Evolutionary conservation across 2,113 vertebrate species (phyloP).

Genomic region (Peromyscus polionotus): DNA sequence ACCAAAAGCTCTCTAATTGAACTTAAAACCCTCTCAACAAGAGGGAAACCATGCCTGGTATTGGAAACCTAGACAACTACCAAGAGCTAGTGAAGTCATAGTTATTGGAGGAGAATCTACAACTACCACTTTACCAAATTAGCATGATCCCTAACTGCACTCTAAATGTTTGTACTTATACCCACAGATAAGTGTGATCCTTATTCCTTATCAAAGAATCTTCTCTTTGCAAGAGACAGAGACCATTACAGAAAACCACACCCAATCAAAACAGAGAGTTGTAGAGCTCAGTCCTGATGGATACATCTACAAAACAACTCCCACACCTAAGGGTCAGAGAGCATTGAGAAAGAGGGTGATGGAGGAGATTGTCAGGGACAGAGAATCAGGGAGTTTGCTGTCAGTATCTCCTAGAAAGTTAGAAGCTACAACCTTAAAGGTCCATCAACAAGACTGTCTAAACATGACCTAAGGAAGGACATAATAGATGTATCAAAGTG

Average conservation of each 20-base stretch:
- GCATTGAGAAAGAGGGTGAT: neutral
- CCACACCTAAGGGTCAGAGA: neutral
- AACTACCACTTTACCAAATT: neutral
- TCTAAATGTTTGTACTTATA: neutral
- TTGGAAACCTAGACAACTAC: neutral
- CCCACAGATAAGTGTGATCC: neutral
- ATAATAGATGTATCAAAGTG: neutral
- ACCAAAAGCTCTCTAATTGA: neutral
- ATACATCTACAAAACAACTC: neutral
- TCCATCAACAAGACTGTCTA: neutral
- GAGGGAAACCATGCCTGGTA: neutral
- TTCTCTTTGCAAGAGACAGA: neutral
- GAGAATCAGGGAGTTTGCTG: neutral
- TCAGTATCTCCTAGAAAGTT: neutral
- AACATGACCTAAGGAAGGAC: too few species aligned
- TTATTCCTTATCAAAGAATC: neutral
- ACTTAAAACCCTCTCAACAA: neutral
- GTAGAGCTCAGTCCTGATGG: neutral
- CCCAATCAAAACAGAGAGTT: neutral
- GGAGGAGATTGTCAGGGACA: neutral
- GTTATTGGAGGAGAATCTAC: neutral
- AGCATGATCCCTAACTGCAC: neutral
- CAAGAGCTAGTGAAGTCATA: neutral
- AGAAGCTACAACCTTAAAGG: neutral
- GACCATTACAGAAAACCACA: neutral